Evolutionary conservation across 2,888 invertebrate species (phyloP).

Genomic region (Machimus rusticus): DNA sequence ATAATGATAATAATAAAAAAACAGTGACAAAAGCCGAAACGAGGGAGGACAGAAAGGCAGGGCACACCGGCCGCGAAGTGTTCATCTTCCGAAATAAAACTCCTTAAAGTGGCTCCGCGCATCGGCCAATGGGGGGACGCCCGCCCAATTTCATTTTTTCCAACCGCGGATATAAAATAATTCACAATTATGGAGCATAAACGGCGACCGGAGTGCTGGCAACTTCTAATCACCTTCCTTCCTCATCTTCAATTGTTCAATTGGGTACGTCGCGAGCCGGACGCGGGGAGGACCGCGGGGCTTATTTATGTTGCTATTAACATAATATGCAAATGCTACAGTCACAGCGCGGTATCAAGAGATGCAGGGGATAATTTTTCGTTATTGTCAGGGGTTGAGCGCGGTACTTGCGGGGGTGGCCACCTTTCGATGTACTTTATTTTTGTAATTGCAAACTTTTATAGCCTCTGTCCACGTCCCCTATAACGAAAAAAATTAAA

Average conservation of each 20-base stretch:
- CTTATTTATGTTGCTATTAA: conserved; percentile 39
- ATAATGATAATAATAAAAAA: conserved; percentile 46
- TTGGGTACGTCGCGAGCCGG: not conserved
- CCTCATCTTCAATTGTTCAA: conserved; percentile 37
- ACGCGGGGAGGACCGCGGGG: not conserved
- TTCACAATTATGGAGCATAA: conserved; percentile 41
- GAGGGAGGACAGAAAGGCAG: not conserved
- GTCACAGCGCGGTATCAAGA: not conserved
- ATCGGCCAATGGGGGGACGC: not conserved
- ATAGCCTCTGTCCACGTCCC: not conserved
- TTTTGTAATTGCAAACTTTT: not conserved
- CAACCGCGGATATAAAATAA: conserved; percentile 24
- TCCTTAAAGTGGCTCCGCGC: not conserved
- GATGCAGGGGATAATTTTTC: not conserved
- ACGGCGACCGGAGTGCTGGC: conserved; percentile 36
- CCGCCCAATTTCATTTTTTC: conserved; percentile 34
- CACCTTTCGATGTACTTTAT: not conserved
- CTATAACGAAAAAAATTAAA: not conserved
- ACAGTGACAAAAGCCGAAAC: conserved; percentile 39
- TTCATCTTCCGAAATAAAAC: conserved; percentile 10
- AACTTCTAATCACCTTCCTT: conserved; percentile 41
- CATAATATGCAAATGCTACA: conserved; percentile 35
- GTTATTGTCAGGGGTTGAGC: not conserved
- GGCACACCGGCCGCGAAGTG: not conserved
- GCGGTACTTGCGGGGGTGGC: not conserved